Base-by-base conservation (phyloP, 1,140 invertebrate species). In the Drosophila aff. region DNA sequence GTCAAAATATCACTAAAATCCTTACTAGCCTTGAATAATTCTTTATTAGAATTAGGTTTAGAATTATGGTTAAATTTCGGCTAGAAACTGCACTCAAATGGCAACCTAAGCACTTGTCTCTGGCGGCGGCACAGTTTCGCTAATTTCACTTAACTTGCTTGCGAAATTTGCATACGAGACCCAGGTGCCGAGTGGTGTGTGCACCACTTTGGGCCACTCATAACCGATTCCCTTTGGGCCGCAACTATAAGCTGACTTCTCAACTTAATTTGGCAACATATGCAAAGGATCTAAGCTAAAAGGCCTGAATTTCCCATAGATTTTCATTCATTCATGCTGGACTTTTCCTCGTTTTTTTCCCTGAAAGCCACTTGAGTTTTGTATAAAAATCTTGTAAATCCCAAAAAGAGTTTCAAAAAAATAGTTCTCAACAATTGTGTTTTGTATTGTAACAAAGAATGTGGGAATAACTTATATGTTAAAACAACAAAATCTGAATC, bases 61-160 rank as follows among this genome's bases (percentile, higher is more conserved):
- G 26, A 23, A 36, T 50, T 33, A 31, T 64, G 18, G 18, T 28
- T 2, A 65, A 43, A 23, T 21, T 46, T 21, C 5, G 28, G 9
- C 23, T 40, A 5, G 13, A 18, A 15, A 65, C 28, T 53, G n/a
- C 38, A 52, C 59, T 44, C 18, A 43, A 55, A 49, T 13, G 38
- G 46, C 23, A 41, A 10, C 6, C n/a, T 18, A 18, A 28, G 38
- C 23, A 67, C 64, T 44, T 53, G 23, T 21, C 49, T 67, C 31
- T 11, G 40, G 60, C 21, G 67, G 49, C 43, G 47, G 50, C 71
- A 46, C 40, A 61, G 57, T 75, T 75, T 76, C 76, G 76, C 64
- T 78, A 78, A 79, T 71, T 79, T 79, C 76, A 63, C 76, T 79
- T 64, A 72, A 63, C 64, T 69, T 55, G 38, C 38, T 46, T 60